Evolutionary conservation across 2,888 invertebrate species (phyloP).

Genomic region (Dryocosmus kuriphilus): DNA sequence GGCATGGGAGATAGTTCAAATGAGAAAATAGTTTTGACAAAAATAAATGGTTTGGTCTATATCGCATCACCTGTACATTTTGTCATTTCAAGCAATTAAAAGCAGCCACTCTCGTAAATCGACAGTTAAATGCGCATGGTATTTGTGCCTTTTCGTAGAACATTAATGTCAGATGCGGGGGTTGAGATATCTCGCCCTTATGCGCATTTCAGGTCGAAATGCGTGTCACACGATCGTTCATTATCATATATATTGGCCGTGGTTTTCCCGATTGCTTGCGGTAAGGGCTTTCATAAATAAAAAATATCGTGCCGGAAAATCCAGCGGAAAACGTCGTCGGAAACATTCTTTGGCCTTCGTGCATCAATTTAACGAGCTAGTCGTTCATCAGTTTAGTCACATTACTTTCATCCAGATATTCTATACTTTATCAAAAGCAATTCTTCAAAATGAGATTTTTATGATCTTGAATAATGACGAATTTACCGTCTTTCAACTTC

Average conservation of each 20-base stretch:
- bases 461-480: background rate
- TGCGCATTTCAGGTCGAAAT: slow-evolving; percentile 30
- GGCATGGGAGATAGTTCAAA: too few species aligned
- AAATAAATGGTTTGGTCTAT: too few species aligned
- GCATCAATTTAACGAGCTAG: slow-evolving; percentile 25
- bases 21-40: too few species aligned
- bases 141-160: background rate
- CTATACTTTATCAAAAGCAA: slow-evolving; percentile 1
- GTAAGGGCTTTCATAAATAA: slow-evolving; percentile 33
- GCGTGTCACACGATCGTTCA: slow-evolving; percentile 16
- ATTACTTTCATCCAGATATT: slow-evolving; percentile 27
- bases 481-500: background rate
- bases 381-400: slow-evolving; percentile 14
- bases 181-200: slow-evolving; percentile 21
- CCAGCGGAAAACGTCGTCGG: slow-evolving; percentile 9
- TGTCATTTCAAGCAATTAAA: background rate
- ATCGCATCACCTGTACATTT: background rate
- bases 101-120: background rate
- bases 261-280: background rate
- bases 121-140: background rate
- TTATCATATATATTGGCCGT: slow-evolving; percentile 39
- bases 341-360: slow-evolving; percentile 17
- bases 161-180: slow-evolving; percentile 15
- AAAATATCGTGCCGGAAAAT: slow-evolving; percentile 29
- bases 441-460: slow-evolving; percentile 1